phyloP scores from a whole-genome alignment of 2,888 invertebrate species.

The Drosophila ezoana region DNA sequence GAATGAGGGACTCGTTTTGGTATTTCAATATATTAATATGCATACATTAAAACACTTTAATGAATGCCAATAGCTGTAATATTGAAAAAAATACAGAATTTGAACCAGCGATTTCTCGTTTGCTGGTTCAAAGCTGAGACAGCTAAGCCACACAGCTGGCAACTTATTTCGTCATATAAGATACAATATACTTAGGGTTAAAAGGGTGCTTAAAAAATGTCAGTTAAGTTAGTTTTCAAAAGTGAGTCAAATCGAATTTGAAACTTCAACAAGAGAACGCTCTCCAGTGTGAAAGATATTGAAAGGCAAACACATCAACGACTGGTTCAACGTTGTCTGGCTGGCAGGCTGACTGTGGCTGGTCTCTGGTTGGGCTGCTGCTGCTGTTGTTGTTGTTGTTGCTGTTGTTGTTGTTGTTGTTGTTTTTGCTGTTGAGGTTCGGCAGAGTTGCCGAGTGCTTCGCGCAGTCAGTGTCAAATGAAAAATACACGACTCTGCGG shows the following conservation, averaged over 20 bases:
- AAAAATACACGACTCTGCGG: slow-evolving; percentile 56
- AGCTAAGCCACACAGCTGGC: too few relatives aligned
- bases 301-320: slow-evolving; percentile 69
- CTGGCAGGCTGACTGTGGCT: slow-evolving; percentile 37
- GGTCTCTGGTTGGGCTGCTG: slow-evolving; percentile 46
- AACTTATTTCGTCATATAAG: too few relatives aligned
- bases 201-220: too few relatives aligned
- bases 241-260: background rate
- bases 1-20: background rate
- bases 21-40: too few relatives aligned
- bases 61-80: too few relatives aligned
- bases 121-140: too few relatives aligned
- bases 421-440: slow-evolving; percentile 44
- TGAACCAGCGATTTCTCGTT: too few relatives aligned
- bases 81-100: too few relatives aligned
- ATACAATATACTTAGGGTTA: too few relatives aligned
- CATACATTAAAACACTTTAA: too few relatives aligned
- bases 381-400: too few relatives aligned
- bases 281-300: slow-evolving; percentile 63
- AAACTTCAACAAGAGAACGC: slow-evolving; percentile 5
- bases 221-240: too few relatives aligned
- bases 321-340: slow-evolving; percentile 66
- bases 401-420: slow-evolving; percentile 32
- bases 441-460: slow-evolving; percentile 64
- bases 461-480: slow-evolving; percentile 50